Evolutionary conservation across 2,113 vertebrate species (phyloP), one percentile per base, ranked within the genome.

Genomic region (Rhadina sibilatrix): DNA sequence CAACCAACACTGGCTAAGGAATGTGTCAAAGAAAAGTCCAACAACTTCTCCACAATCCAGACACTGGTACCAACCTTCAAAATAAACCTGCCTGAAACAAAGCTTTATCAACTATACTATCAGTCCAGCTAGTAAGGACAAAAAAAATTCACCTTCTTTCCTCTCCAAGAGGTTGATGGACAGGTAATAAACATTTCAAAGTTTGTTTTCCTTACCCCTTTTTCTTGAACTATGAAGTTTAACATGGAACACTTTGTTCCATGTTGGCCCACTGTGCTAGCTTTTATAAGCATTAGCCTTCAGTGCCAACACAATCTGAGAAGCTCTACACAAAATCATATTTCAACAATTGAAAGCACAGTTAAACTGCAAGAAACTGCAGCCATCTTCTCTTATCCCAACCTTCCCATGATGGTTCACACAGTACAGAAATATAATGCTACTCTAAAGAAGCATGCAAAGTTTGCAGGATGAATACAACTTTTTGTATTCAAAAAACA

Each of bases 401-500:
- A 38, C 31, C 12, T 74, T 63, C 54, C 28, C 38, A 59, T 42
- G 47, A 94, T 7, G 5, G 38, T 35, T 38, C 22, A 68, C 38
- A 56, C 20, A 15, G 17, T 64, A 59, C 74, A 85, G 47, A 33
- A 64, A 93, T 31, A 93, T 3, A 40, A 60, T 40, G 30, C 37
- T 83, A 72, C 77, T 89, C 53, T 33, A 11, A 89, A 68, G 15
- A 47, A 90, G 49, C 46, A 92, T 12, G n/a, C 70, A 77, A 38
- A 96, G 80, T 60, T 96, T 95, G 91, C 91, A 95, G 64, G 24
- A 80, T 12, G 4, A 74, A 77, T 79, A 42, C 65, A 71, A 60
- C 25, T 77, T 74, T 40, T 40, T 40, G 40, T 40, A 40, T 40
- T 54, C 54, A 75, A 79, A 86, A 92, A 44, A 8, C 13, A 33